Evolutionary conservation across 2,888 invertebrate species (phyloP).

Genomic region (Lagria hirta): DNA sequence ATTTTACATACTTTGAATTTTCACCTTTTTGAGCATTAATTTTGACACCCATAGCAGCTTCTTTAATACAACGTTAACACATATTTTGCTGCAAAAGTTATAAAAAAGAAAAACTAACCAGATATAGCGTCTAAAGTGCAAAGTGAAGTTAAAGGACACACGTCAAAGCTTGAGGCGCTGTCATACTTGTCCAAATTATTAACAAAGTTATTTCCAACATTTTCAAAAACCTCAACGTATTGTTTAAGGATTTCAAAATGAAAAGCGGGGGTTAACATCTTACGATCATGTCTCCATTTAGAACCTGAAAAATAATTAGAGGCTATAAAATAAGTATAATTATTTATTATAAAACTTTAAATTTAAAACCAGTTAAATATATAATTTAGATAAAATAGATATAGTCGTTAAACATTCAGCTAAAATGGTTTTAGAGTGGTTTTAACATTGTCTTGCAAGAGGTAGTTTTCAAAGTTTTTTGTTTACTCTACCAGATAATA

Average conservation of each 20-base stretch:
- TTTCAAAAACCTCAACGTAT: conserved; percentile 69
- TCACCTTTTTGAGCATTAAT: conserved; percentile 70
- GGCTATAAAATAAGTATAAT: too few relatives aligned
- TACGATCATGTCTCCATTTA: conserved; percentile 69
- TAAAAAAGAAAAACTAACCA: too few relatives aligned
- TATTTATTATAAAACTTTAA: too few relatives aligned
- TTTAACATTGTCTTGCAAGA: too few relatives aligned
- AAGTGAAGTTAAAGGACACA: conserved; percentile 63
- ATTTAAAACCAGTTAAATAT: too few relatives aligned
- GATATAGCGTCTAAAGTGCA: conserved; percentile 66
- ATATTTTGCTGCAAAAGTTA: too few relatives aligned
- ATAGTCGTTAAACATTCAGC: too few relatives aligned
- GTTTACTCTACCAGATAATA: too few relatives aligned
- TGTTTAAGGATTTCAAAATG: conserved; percentile 75
- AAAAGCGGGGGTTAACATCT: conserved; percentile 74
- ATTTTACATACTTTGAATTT: conserved; percentile 71
- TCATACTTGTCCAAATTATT: conserved; percentile 56
- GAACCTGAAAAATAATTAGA: too few relatives aligned
- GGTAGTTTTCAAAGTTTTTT: too few relatives aligned
- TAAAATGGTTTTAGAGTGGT: too few relatives aligned
- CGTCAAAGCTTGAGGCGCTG: conserved; percentile 56
- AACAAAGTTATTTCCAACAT: conserved; percentile 61
- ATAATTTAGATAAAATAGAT: too few relatives aligned
- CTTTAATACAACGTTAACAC: conserved; percentile 54
- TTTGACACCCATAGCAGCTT: conserved; percentile 82